Conservation (phyloP, 2,797 vertebrate species). For the Paedocypris micromegethes region DNA sequence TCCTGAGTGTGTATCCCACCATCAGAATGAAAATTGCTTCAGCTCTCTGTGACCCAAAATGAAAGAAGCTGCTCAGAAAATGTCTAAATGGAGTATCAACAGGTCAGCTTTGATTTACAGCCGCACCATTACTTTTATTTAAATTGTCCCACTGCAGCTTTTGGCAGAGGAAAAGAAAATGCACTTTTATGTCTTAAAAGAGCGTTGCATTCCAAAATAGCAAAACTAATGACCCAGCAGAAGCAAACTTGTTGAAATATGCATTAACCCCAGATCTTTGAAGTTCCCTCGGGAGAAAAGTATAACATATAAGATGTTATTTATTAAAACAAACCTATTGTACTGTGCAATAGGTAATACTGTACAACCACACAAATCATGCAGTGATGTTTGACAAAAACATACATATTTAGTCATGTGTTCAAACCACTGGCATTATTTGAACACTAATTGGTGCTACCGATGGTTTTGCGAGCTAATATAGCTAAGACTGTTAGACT, state of each 20-base stretch:
- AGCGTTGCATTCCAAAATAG: slow-evolving; percentile 40
- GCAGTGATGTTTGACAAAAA: too few species aligned
- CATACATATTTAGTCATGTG: too few species aligned
- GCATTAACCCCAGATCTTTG: slow-evolving; percentile 52
- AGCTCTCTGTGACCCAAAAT: too few species aligned
- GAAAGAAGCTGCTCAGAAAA: too few species aligned
- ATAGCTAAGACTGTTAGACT: slow-evolving; percentile 43
- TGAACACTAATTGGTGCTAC: slow-evolving; percentile 43
- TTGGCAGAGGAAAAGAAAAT: not conserved
- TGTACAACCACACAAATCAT: too few species aligned
- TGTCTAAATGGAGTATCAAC: too few species aligned
- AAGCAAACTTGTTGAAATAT: slow-evolving; percentile 45
- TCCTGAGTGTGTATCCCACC: too few species aligned
- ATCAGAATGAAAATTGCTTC: too few species aligned
- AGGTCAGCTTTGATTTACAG: too few species aligned
- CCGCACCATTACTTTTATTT: not conserved
- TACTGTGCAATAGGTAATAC: too few species aligned
- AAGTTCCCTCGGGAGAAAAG: not conserved
- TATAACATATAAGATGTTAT: not conserved
- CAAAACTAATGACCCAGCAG: slow-evolving; percentile 54
- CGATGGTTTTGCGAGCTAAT: slow-evolving; percentile 42
- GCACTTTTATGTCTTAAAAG: slow-evolving; percentile 49
- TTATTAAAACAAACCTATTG: too few species aligned
- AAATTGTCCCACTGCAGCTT: not conserved
- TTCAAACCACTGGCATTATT: slow-evolving; percentile 25